phyloP scores from a whole-genome alignment of 2,113 vertebrate genomes.

The Alouatta palliata region DNA sequence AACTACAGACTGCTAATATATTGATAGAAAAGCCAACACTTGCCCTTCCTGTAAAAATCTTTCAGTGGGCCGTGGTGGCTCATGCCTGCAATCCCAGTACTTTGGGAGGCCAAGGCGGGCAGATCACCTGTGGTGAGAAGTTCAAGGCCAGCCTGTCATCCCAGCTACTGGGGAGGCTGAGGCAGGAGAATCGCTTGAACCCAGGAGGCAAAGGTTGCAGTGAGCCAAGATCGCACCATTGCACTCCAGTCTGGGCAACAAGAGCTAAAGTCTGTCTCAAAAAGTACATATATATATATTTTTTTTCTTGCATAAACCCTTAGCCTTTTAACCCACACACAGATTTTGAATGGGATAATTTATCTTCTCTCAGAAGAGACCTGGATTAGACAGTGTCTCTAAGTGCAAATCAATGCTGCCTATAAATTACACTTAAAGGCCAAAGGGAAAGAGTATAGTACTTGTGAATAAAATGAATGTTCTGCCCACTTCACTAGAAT shows the following conservation, averaged over 20 bases:
- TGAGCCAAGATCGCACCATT: no score
- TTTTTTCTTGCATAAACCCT: not conserved
- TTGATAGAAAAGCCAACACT: not conserved
- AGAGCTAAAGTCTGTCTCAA: no score
- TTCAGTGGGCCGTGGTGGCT: no score
- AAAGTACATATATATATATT: no score
- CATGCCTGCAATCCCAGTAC: no score
- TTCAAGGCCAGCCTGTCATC: no score
- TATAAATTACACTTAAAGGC: not conserved
- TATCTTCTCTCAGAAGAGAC: not conserved
- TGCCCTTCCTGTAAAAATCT: not conserved
- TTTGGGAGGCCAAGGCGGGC: no score
- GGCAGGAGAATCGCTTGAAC: no score
- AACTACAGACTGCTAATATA: not conserved
- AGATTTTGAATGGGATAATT: not conserved
- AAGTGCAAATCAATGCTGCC: not conserved
- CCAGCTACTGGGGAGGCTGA: no score
- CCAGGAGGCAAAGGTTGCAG: no score
- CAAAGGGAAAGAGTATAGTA: not conserved
- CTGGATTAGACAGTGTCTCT: not conserved
- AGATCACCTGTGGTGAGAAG: no score
- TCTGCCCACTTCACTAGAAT: not conserved
- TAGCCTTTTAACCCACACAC: not conserved
- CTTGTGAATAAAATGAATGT: not conserved
- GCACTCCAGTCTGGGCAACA: no score